These are phyloP conservation scores for Carabus problematicus DNA, from an alignment of 2,888 invertebrate genomes.

Conservation along the genomic window DNA sequence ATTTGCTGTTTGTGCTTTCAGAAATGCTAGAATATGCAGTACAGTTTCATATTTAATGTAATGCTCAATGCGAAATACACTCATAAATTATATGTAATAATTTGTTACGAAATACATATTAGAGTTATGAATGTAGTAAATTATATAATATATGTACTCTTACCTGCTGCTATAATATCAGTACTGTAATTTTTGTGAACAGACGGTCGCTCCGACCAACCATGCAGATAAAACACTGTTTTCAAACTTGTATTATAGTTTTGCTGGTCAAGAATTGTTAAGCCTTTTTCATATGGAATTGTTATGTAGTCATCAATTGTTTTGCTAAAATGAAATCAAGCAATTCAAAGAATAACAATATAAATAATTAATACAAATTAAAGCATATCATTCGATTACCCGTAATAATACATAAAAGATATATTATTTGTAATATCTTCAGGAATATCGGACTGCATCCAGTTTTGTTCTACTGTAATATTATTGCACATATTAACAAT, in stretches of 20 bases:
- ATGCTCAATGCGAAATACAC: neutral
- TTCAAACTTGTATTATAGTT: neutral
- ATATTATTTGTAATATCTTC: no score
- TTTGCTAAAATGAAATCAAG: no score
- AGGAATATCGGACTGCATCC: no score
- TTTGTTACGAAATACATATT: neutral
- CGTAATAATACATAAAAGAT: no score
- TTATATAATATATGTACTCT: neutral
- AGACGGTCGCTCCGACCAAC: constrained; percentile 1
- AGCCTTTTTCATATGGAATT: neutral
- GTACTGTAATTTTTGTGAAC: neutral
- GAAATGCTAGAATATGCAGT: neutral
- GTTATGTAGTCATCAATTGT: no score
- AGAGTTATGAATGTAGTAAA: neutral
- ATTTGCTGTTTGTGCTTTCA: neutral
- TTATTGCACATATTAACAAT: no score
- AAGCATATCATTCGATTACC: no score
- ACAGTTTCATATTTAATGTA: no score
- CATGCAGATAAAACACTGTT: constrained; percentile 1
- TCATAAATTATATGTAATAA: neutral
- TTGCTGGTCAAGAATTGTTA: neutral
- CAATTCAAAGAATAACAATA: no score
- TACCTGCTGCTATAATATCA: neutral
- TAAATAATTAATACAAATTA: no score
- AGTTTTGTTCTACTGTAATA: no score